Base-by-base conservation (phyloP, 2,797 vertebrate species). In the Steatocranus sp. region DNA sequence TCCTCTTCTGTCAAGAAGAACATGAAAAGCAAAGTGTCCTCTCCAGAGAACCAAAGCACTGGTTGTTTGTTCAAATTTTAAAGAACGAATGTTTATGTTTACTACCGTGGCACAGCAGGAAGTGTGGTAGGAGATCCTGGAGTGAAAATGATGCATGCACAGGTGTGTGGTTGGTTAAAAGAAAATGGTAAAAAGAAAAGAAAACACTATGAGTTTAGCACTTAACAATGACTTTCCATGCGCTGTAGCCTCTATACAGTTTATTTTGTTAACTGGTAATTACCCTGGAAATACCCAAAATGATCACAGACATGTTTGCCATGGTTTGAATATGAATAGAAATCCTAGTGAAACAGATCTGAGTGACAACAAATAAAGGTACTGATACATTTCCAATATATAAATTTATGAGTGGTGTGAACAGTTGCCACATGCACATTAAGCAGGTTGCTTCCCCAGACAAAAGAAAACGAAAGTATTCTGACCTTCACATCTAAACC, bases 41-140 rank as follows among this genome's bases (percentile, higher is more conserved):
- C 90, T 91, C 82, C 23, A n/a, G 91, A 87, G 87, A 81, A 23
- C 2, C 1, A 30, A 38, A 43, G 68, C 75, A 27, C 41, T 53
- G 82, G 49, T 61, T 88, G 88, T 91, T 91, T 91, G 80, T 41
- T 87, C 38, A 38, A 34, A 89, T 49, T 81, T 81, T 43, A 89
- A 86, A 79, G 6, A 85, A 79, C 23, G 32, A 8, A 38, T 79
- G 82, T 87, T 81, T 77, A 79, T 48, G 66, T 80, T 83, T 46
- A 50, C 66, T 27, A 30, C 27, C 8, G 2, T 46, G 14, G 48
- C 78, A 9, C 75, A 77, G 76, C 73, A 63, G 46, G 79, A 79
- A n/a, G 32, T n/a, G 18, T 8, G 12, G 8, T 61, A 34, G 18
- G 46, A 75, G 18, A 53, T 56, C 51, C 56, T 81, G 10, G 15